Conservation (phyloP, 1,140 invertebrate genomes). For the Dufourea novaeangliae region DNA sequence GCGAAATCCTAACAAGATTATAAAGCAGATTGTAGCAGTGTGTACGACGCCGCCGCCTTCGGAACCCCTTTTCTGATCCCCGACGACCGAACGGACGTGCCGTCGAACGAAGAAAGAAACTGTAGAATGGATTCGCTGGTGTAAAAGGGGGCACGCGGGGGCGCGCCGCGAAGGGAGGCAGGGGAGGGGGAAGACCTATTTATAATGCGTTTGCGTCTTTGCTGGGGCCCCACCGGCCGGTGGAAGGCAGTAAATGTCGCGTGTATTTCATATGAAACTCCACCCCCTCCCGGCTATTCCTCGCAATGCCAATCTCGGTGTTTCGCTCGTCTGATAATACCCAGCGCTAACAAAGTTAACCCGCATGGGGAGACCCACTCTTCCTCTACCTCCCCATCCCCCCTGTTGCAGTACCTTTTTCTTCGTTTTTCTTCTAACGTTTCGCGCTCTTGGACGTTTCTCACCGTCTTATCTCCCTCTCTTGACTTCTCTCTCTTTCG, state of each 20-base stretch:
- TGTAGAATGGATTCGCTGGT: not conserved
- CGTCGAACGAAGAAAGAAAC: not conserved
- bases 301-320: conserved; percentile 77
- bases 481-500: not conserved
- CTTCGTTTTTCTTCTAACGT: conserved; percentile 25
- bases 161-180: not conserved
- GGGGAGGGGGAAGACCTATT: conserved; percentile 75
- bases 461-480: conserved; percentile 16
- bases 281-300: conserved; percentile 74
- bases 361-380: conserved; percentile 37
- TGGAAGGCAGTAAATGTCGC: conserved; percentile 81
- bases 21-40: conserved; percentile 77
- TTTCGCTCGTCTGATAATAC: conserved; percentile 74
- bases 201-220: conserved; percentile 79
- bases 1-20: conserved; percentile 82
- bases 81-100: conserved; percentile 31
- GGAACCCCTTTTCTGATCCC: conserved; percentile 55
- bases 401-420: not conserved
- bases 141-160: not conserved
- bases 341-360: conserved; percentile 76
- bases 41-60: conserved; percentile 42
- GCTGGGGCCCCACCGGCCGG: conserved; percentile 74
- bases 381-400: not conserved
- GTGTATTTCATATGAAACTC: conserved; percentile 82
- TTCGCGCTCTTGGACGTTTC: conserved; percentile 40